A percentile compares a stretch with the other conserved stretches of the same genome.
Evolutionary conservation across 1,140 invertebrate genomes (phyloP).

Genomic region (Armadillidium nasatum): DNA sequence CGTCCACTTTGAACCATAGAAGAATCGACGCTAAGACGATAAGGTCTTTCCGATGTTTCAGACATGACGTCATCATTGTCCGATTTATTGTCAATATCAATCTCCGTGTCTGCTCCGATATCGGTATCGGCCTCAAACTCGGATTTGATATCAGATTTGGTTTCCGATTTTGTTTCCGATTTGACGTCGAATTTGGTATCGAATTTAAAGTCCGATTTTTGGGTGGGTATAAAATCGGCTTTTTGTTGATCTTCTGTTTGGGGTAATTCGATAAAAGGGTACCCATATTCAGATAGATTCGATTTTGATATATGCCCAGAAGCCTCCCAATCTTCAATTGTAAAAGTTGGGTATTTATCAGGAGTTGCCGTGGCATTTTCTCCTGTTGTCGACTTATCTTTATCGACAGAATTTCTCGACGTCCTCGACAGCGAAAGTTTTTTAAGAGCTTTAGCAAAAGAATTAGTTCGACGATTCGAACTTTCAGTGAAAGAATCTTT

Average conservation of each 20-base stretch:
- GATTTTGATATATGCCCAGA: constrained; percentile 24
- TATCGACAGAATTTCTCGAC: constrained; percentile 25
- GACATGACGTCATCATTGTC: constrained; percentile 37
- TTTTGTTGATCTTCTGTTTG: no score
- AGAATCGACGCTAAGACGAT: constrained; percentile 35
- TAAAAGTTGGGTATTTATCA: constrained; percentile 34
- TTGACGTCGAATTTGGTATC: not conserved
- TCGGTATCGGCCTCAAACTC: constrained; percentile 29
- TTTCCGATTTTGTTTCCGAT: not conserved
- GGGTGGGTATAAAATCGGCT: no score
- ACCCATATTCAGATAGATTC: not conserved
- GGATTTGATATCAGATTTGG: constrained; percentile 19
- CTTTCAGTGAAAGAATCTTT: constrained; percentile 31
- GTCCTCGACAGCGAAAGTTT: constrained; percentile 35
- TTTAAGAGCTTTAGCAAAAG: constrained; percentile 35
- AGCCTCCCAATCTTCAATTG: constrained; percentile 38
- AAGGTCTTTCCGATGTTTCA: constrained; percentile 26
- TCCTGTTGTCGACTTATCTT: constrained; percentile 20
- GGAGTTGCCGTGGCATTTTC: constrained; percentile 16
- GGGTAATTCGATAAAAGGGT: not conserved
- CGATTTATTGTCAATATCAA: constrained; percentile 27
- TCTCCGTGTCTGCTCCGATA: constrained; percentile 28
- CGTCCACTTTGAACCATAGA: constrained; percentile 37
- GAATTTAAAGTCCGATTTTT: not conserved
- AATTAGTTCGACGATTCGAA: constrained; percentile 30